Conservation (phyloP, 2,113 vertebrate genomes). For the Capra hircus region DNA sequence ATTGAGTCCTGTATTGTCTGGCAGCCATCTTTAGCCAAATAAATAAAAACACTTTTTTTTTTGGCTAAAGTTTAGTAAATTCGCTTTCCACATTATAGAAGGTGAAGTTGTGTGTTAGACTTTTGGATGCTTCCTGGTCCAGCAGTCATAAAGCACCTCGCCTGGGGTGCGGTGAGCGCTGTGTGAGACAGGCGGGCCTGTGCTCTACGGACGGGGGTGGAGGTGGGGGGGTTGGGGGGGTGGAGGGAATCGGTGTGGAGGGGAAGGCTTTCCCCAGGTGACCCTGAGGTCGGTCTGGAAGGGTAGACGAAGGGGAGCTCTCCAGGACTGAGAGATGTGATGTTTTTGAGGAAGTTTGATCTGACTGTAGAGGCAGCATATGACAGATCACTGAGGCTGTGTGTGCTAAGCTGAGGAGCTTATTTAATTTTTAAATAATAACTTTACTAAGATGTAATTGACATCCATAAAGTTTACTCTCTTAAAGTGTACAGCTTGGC, state of each 20-base stretch:
- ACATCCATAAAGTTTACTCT: neutral
- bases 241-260: neutral
- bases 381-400: neutral
- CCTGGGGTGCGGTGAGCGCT: neutral
- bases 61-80: neutral
- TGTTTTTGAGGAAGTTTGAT: neutral
- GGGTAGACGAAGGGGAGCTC: neutral
- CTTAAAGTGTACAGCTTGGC: neutral
- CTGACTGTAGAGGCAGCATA: neutral
- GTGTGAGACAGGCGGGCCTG: neutral
- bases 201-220: too few species aligned
- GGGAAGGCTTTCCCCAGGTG: neutral
- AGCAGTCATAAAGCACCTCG: neutral
- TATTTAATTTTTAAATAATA: neutral
- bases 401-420: neutral
- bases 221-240: too few species aligned
- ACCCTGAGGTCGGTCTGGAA: neutral
- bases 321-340: neutral
- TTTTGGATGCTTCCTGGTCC: neutral
- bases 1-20: neutral
- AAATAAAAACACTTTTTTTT: neutral
- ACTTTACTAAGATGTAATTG: neutral
- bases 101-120: neutral
- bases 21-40: neutral
- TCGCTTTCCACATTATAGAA: neutral